Conservation (phyloP, 2,888 invertebrate species). For the Eurytoma adleriae region DNA sequence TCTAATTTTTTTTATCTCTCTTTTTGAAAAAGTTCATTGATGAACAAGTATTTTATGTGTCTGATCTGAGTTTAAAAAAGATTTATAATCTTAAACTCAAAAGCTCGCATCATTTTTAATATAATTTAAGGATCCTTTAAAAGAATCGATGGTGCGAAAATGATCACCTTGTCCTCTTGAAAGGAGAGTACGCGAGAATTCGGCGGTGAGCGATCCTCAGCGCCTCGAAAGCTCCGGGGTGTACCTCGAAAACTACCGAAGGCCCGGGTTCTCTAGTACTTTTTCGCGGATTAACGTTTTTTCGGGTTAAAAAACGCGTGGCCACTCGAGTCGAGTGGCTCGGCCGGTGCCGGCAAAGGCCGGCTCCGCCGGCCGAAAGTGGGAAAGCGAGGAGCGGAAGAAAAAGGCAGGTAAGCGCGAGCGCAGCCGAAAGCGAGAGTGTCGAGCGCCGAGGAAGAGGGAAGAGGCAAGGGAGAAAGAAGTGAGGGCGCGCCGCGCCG, state of each 20-base stretch:
- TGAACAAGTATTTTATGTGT: too few relatives aligned
- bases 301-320: constrained; percentile 46
- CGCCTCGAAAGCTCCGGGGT: neutral
- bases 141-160: too few relatives aligned
- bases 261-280: neutral
- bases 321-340: constrained; percentile 20
- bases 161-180: neutral
- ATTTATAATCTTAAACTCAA: too few relatives aligned
- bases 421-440: constrained; percentile 48
- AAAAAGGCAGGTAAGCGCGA: constrained; percentile 33
- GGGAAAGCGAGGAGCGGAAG: constrained; percentile 20
- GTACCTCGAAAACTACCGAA: too few relatives aligned
- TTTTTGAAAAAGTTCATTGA: too few relatives aligned
- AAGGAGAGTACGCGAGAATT: neutral
- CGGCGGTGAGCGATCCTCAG: neutral
- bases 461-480: constrained; percentile 59
- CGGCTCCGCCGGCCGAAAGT: neutral
- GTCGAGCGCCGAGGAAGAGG: constrained; percentile 9
- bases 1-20: too few relatives aligned
- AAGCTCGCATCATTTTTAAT: too few relatives aligned
- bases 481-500: constrained; percentile 57
- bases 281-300: constrained; percentile 40
- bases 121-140: too few relatives aligned
- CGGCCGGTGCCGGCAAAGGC: neutral
- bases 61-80: too few relatives aligned